Conservation (phyloP, 2,113 vertebrate genomes). For the Percina caprodes region DNA sequence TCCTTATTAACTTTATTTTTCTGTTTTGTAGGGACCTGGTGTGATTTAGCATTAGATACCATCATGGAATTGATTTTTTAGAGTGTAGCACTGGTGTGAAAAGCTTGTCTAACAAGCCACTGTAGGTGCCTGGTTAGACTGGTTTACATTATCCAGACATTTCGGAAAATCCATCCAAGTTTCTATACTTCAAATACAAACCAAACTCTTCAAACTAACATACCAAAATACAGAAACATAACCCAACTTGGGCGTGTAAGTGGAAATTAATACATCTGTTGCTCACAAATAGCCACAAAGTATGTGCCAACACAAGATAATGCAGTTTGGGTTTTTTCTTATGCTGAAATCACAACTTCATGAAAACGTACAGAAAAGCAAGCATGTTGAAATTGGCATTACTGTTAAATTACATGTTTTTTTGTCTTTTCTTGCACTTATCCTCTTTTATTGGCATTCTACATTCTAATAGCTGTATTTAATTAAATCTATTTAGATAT, state of each 20-base stretch:
- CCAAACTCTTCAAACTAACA: not conserved
- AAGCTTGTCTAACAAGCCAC: not conserved
- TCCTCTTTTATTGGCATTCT: not conserved
- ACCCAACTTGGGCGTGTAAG: not conserved
- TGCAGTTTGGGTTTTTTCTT: not conserved
- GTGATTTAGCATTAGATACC: not conserved
- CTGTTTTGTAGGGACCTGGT: constrained; percentile 1
- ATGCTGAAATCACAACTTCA: not conserved
- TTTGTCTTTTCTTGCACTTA: not conserved
- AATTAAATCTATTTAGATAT: not conserved
- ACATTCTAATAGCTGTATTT: constrained; percentile 1
- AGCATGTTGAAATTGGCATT: not conserved
- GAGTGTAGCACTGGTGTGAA: not conserved
- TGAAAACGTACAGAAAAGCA: not conserved
- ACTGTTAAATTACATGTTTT: constrained; percentile 23
- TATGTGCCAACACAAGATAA: not conserved
- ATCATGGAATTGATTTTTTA: not conserved
- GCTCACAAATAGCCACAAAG: constrained; percentile 3
- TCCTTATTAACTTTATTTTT: constrained; percentile 23
- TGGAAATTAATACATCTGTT: not conserved
- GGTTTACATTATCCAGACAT: not conserved
- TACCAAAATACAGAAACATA: not conserved
- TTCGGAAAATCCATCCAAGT: not conserved
- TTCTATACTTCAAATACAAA: not conserved
- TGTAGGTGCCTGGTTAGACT: not conserved